Evolutionary conservation across 2,113 vertebrate species (phyloP).

Genomic region (Scomber scombrus): DNA sequence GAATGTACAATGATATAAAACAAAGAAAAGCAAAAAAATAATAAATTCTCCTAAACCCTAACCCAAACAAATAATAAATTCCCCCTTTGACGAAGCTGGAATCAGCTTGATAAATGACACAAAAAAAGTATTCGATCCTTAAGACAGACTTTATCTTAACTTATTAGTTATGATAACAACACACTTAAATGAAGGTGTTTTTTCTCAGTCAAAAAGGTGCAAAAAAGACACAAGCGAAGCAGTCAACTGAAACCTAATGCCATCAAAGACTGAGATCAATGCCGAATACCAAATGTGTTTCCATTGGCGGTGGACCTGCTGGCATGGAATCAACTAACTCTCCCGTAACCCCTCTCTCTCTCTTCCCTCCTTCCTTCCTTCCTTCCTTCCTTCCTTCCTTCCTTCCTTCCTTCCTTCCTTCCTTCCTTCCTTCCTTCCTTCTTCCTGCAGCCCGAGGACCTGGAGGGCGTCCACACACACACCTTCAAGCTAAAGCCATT

Average conservation of each 20-base stretch:
- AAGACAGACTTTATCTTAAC: no score
- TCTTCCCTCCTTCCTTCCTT: no score
- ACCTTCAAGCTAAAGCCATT: conserved; percentile 94
- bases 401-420: no score
- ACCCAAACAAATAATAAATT: no score
- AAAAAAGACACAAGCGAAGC: not conserved
- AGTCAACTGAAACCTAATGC: conserved; percentile 15
- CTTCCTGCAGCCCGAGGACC: conserved; percentile 89
- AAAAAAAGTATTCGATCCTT: not conserved
- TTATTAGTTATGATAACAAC: no score
- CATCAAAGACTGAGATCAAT: conserved; percentile 23
- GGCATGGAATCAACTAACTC: not conserved
- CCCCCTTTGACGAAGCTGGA: no score
- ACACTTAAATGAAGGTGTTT: no score
- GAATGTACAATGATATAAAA: no score
- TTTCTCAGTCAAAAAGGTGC: not conserved
- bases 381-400: not conserved
- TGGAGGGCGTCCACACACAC: conserved; percentile 92
- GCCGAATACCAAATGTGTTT: conserved; percentile 40
- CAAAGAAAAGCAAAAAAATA: not conserved
- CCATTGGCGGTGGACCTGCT: conserved; percentile 30
- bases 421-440: conserved; percentile 7
- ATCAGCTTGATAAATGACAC: no score
- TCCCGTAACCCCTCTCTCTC: conserved; percentile 14
- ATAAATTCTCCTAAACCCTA: no score